Evolutionary conservation across 1,140 invertebrate species (phyloP).

Genomic region (Lepidurus packardi): DNA sequence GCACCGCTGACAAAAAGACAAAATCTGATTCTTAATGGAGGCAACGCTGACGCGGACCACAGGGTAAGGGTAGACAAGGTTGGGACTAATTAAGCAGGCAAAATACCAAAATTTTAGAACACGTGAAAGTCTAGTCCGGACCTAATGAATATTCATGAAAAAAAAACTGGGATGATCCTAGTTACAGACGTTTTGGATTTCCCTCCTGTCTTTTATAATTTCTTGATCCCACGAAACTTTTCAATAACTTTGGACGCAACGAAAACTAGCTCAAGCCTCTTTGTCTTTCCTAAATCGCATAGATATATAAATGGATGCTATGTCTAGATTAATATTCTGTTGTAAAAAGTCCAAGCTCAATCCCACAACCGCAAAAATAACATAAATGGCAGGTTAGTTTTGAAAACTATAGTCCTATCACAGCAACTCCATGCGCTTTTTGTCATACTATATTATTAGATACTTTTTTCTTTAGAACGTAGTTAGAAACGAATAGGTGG

Average conservation of each 20-base stretch:
- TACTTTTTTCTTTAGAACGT: not conserved
- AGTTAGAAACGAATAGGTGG: not conserved
- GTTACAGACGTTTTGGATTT: too few relatives aligned
- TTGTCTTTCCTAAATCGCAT: not conserved
- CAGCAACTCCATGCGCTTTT: conserved; percentile 8
- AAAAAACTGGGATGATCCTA: too few relatives aligned
- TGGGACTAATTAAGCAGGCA: conserved; percentile 33
- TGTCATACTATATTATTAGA: not conserved
- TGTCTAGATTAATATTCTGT: not conserved
- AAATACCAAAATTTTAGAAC: not conserved
- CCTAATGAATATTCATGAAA: not conserved
- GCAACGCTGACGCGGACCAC: conserved; percentile 43
- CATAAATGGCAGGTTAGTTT: conserved; percentile 11
- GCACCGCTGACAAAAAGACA: conserved; percentile 44
- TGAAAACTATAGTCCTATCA: not conserved
- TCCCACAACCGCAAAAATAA: conserved; percentile 15
- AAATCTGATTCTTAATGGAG: conserved; percentile 46
- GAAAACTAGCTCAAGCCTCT: too few relatives aligned
- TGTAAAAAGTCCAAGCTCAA: conserved; percentile 5
- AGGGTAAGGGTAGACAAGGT: conserved; percentile 36
- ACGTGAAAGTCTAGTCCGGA: not conserved
- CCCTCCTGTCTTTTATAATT: too few relatives aligned
- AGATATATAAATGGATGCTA: not conserved
- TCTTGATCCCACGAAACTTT: too few relatives aligned
- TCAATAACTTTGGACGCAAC: too few relatives aligned